phyloP scores from a whole-genome alignment of 2,113 vertebrate species.

The Trogon surrucura region DNA sequence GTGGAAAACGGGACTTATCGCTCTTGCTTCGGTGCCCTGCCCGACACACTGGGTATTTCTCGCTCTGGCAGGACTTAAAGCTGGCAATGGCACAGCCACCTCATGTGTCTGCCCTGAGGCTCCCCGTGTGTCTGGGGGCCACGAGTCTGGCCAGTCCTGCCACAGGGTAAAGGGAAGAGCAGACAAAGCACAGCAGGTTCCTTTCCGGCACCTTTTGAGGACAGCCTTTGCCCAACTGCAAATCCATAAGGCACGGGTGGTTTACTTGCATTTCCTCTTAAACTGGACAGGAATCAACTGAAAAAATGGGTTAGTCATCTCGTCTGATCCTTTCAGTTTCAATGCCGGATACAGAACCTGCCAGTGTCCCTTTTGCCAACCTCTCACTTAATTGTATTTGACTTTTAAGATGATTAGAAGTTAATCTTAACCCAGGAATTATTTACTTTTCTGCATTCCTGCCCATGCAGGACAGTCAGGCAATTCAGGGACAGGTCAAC shows the following conservation, averaged over 20 bases:
- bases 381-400: background rate
- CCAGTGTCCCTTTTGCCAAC: background rate
- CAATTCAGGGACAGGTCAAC: background rate
- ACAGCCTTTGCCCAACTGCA: background rate
- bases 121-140: background rate
- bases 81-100: background rate
- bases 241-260: background rate
- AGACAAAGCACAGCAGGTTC: background rate
- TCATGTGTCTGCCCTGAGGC: background rate
- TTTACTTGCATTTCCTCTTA: background rate
- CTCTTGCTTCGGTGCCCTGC: rapidly evolving
- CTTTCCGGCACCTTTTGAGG: background rate
- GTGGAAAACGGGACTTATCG: background rate
- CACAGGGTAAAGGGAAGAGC: background rate
- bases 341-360: background rate
- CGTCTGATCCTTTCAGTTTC: background rate
- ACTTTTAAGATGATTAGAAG: background rate
- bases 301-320: background rate
- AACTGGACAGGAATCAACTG: background rate
- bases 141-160: background rate
- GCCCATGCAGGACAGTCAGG: background rate
- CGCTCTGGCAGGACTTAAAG: background rate
- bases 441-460: background rate
- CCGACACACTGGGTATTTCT: background rate
- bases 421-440: background rate